Base-by-base conservation (phyloP, 1,140 invertebrate species). In the Matsumurasca onukii region DNA sequence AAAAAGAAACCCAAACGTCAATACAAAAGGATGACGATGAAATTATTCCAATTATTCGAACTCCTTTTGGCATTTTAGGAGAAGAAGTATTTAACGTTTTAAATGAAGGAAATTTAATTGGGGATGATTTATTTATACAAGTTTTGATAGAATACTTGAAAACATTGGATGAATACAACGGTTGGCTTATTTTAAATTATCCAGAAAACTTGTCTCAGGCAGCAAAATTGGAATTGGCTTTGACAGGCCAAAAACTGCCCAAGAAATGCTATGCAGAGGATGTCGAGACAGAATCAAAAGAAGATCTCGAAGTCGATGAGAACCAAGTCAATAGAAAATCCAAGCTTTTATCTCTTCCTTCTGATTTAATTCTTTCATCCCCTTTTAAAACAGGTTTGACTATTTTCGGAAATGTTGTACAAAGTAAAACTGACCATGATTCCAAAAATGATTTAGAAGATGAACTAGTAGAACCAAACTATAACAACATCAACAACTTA, bases 171-270 rank as follows among this genome's bases (percentile, higher is more conserved):
- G 71, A 81, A 69, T 79, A 82, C 39, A 73, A 82, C 59, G 86
- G 86, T 3, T 88, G 86, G 81, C 82, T 83, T 39, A 78, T 88
- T 24, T 76, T 88, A 62, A 85, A 88, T 75, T 89, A 84, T 77
- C 87, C 87, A 0, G 80, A 79, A 65, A 82, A 76, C 24, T 82
- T 84, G 65, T 73, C 80, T 17, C 82, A 88, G 77, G 83, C 86
- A 34, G 78, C 80, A 72, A 78, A 82, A 31, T 73, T 88, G 12
- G 86, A 88, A 74, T 80, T 82, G 72, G 77, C 77, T 3, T 77
- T 84, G 71, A 80, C 79, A 20, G 82, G 82, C 15, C 13, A 15
- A 61, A 68, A 51, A 72, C 48, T 62, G 78, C 75, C 59, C 1
- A 73, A 78, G 66, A 72, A 77, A 67, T 72, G 65, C 39, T 68